Percentiles rank a stretch among this genome's conserved stretches.
Evolutionary conservation across 2,797 vertebrate genomes (phyloP).

Genomic region (Otolemur crassicaudatus): DNA sequence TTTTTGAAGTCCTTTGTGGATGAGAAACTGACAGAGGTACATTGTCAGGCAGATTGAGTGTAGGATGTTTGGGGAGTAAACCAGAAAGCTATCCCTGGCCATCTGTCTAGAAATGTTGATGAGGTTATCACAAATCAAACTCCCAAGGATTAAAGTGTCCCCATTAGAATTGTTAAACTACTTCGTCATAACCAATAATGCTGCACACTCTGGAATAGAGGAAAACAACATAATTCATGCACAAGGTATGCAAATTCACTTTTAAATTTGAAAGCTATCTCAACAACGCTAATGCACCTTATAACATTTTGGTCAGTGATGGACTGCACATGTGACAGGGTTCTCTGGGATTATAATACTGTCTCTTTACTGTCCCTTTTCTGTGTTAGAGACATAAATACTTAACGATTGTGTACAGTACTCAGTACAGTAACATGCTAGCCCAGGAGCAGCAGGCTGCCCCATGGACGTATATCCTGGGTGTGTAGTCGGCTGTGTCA

Average conservation of each 20-base stretch:
- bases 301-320: neutral
- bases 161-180: neutral
- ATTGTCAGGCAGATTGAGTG: conserved; percentile 67
- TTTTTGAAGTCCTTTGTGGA: neutral
- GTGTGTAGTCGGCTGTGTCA: neutral
- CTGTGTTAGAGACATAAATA: neutral
- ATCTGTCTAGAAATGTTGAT: conserved; percentile 55
- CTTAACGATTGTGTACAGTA: neutral
- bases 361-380: neutral
- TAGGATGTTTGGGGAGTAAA: conserved; percentile 62
- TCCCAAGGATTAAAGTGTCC: conserved; percentile 15
- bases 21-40: conserved; percentile 39
- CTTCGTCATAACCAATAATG: neutral
- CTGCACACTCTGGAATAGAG: neutral
- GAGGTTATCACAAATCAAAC: conserved; percentile 48
- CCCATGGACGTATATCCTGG: neutral
- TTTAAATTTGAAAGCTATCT: conserved; percentile 8
- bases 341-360: neutral
- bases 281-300: neutral
- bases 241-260: neutral
- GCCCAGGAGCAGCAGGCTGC: neutral
- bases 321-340: neutral
- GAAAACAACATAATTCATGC: neutral
- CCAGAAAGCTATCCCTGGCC: conserved; percentile 55
- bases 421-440: neutral